Percentiles rank a stretch among this genome's conserved stretches.
Evolutionary conservation across 2,113 vertebrate genomes (phyloP).

Genomic region (Gavialis gangeticus): DNA sequence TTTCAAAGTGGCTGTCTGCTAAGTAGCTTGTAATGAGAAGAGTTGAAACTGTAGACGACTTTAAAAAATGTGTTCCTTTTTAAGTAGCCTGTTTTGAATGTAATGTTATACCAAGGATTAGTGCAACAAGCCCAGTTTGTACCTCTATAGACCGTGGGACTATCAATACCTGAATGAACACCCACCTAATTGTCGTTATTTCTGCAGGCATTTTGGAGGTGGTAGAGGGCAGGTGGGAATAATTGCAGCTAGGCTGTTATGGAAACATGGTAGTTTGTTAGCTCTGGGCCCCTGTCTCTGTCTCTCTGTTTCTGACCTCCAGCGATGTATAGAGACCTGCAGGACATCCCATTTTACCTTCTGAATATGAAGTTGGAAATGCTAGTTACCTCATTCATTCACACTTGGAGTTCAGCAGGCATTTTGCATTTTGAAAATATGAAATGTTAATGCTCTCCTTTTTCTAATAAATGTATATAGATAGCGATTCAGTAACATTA

Average conservation of each 20-base stretch:
- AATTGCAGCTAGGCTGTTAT: not conserved
- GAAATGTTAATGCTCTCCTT: not conserved
- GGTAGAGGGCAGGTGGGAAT: not conserved
- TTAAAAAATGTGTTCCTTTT: not conserved
- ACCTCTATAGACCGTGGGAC: not conserved
- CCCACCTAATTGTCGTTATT: not conserved
- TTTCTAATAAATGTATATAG: not conserved
- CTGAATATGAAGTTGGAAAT: not conserved
- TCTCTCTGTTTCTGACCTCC: not conserved
- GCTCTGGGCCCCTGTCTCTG: not conserved
- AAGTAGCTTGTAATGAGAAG: not conserved
- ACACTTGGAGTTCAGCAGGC: not conserved
- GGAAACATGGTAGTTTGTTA: not conserved
- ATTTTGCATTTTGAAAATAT: not conserved
- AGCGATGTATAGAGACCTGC: not conserved
- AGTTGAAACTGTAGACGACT: not conserved
- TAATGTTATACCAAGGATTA: not conserved
- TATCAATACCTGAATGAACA: not conserved
- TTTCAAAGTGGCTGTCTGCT: not conserved
- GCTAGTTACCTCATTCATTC: not conserved
- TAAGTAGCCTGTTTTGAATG: not conserved
- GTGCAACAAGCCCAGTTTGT: not conserved
- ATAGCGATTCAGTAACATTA: not conserved
- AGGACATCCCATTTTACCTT: not conserved
- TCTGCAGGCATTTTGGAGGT: not conserved